Evolutionary conservation across 2,797 vertebrate genomes (phyloP).

Genomic region (Microctenopoma stevenorrisi): DNA sequence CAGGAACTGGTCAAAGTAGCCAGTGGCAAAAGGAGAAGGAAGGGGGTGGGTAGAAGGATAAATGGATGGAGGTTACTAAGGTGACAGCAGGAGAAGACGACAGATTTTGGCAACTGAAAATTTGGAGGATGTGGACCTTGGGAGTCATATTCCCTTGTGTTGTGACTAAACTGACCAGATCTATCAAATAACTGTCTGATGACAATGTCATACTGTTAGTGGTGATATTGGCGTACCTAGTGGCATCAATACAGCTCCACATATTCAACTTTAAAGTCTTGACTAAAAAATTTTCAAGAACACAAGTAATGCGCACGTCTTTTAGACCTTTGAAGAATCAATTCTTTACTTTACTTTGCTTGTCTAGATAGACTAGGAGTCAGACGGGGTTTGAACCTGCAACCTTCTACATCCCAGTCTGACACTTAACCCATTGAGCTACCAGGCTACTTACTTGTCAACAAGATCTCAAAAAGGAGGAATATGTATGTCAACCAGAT

Average conservation of each 20-base stretch:
- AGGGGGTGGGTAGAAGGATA: conserved; percentile 14
- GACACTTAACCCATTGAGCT: no score
- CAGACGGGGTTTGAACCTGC: no score
- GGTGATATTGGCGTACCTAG: conserved; percentile 42
- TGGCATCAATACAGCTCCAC: conserved; percentile 46
- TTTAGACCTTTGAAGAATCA: conserved; percentile 69
- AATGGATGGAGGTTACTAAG: conserved; percentile 29
- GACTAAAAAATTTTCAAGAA: conserved; percentile 63
- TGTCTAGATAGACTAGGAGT: no score
- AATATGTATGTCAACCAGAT: not conserved
- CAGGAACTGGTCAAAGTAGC: conserved; percentile 28
- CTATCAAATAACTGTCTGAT: conserved; percentile 32
- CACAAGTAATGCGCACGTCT: conserved; percentile 38
- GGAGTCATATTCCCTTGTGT: conserved; percentile 10
- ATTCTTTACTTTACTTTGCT: conserved; percentile 12
- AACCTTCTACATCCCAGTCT: no score
- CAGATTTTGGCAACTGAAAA: conserved; percentile 26
- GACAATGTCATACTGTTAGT: conserved; percentile 40
- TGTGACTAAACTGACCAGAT: conserved; percentile 33
- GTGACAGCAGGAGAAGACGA: conserved; percentile 13
- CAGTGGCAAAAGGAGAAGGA: conserved; percentile 24
- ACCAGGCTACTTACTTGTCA: conserved; percentile 47
- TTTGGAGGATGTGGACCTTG: conserved; percentile 5
- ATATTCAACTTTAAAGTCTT: conserved; percentile 57
- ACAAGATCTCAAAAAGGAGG: conserved; percentile 36